phyloP scores from a whole-genome alignment of 2,888 invertebrate species.

The Drosophila merina region DNA sequence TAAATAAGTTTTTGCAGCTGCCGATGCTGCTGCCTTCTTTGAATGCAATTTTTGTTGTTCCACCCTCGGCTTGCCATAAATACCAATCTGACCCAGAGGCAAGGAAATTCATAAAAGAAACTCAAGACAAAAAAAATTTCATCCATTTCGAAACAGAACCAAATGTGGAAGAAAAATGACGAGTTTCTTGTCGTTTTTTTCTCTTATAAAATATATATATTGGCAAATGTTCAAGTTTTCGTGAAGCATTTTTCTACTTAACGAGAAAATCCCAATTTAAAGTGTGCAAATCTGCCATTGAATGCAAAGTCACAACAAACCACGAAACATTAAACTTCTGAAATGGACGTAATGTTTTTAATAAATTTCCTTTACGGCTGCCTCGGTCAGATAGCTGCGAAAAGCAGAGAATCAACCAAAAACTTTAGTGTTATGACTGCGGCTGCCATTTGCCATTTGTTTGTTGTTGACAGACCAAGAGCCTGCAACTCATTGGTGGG shows the following conservation, averaged over 20 bases:
- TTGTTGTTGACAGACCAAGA: conserved; percentile 12
- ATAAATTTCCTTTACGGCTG: conserved; percentile 29
- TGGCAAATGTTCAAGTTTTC: conserved; percentile 20
- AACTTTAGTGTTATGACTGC: conserved; percentile 35
- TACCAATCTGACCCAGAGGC: conserved; percentile 4
- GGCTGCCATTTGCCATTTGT: conserved; percentile 25
- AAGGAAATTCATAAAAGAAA: background rate
- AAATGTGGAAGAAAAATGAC: background rate
- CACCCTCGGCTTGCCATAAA: conserved; percentile 34
- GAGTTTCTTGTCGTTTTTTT: background rate
- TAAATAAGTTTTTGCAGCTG: conserved; percentile 19
- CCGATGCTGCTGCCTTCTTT: conserved; percentile 9
- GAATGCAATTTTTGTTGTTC: conserved; percentile 16
- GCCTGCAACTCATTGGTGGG: too few species aligned
- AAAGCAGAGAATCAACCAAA: conserved; percentile 11
- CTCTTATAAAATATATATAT: background rate
- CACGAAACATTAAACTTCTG: conserved; percentile 8
- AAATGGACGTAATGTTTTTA: conserved; percentile 18
- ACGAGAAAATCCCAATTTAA: background rate
- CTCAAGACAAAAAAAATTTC: conserved; percentile 1
- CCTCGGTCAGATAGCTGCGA: conserved; percentile 21
- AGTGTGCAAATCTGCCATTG: background rate
- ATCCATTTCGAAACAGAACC: background rate
- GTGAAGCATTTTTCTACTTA: background rate
- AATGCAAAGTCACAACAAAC: background rate